Evolutionary conservation across 2,888 invertebrate genomes (phyloP), one percentile per base, ranked within the genome.

Genomic region (Prosapia bicincta): DNA sequence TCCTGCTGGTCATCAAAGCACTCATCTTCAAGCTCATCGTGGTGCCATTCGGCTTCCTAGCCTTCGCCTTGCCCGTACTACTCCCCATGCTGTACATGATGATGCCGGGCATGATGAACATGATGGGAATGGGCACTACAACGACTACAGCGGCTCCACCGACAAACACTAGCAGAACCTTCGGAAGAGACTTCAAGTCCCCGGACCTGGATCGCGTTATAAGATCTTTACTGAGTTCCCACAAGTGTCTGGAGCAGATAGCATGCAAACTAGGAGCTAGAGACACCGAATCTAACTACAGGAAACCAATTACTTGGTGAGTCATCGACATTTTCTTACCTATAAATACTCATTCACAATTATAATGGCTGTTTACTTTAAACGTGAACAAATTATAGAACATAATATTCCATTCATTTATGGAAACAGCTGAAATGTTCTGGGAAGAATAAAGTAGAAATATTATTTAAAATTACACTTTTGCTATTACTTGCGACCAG

Each of bases 281-380:
- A 13, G 81, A 81, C 38, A 76, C 79, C 0, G 73, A 78, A 2
- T 78, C 80, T 1, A 66, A 77, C 7, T 81, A 78, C 76, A 79
- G 78, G 66, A 80, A 80, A 66, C 80, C 80, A 3, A 79, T 81
- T 25, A 78, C 80, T 3, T 81, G 81, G 81, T 81, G 71, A 79
- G 80, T 76, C 13, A 5, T 30, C 30, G 9, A 9, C 9, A 30
- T 9, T 6, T 30, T 30, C 30, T 30, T 30, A 30, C n/a, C n/a
- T n/a, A n/a, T n/a, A n/a, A n/a, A n/a, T n/a, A n/a, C n/a, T n/a
- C n/a, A n/a, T n/a, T n/a, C n/a, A n/a, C n/a, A n/a, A n/a, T n/a
- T n/a, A n/a, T n/a, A n/a, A n/a, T n/a, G n/a, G n/a, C n/a, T n/a
- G n/a, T n/a, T n/a, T n/a, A n/a, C n/a, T n/a, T n/a, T n/a, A n/a